Conservation (phyloP, 2,888 invertebrate genomes). For the Pogonocherus hispidulus region DNA sequence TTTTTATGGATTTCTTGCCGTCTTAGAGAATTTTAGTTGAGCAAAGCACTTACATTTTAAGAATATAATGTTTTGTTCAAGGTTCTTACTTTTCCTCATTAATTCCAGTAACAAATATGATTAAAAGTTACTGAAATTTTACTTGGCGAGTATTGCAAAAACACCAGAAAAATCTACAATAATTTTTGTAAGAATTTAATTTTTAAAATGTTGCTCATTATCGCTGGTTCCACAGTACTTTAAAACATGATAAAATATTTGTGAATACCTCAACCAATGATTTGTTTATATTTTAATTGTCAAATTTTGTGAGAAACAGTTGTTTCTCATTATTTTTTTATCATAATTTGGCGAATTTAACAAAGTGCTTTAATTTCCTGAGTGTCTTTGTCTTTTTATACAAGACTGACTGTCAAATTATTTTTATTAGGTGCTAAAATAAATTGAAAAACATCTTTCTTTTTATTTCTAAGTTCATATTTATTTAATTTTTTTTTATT, state of each 20-base stretch:
- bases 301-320: not conserved
- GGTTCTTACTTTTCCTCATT: too few species aligned
- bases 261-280: slow-evolving; percentile 18
- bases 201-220: too few species aligned
- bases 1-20: too few species aligned
- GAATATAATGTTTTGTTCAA: too few species aligned
- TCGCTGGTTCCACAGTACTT: too few species aligned
- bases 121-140: too few species aligned
- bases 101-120: too few species aligned
- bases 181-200: too few species aligned
- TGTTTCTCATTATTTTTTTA: slow-evolving; percentile 24
- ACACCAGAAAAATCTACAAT: too few species aligned
- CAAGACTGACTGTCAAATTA: slow-evolving; percentile 38
- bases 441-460: slow-evolving; percentile 21
- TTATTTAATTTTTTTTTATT: slow-evolving; percentile 48
- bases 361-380: slow-evolving; percentile 31
- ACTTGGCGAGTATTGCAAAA: too few species aligned
- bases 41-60: too few species aligned
- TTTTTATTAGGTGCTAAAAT: slow-evolving; percentile 41
- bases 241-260: slow-evolving; percentile 21
- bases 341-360: slow-evolving; percentile 28
- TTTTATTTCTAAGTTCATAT: slow-evolving; percentile 36
- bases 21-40: too few species aligned
- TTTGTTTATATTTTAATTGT: slow-evolving; percentile 22
- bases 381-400: slow-evolving; percentile 37